Percentiles rank a stretch among this genome's conserved stretches.
Conservation (phyloP, 2,797 vertebrate species). For the Poeciliopsis turneri region DNA sequence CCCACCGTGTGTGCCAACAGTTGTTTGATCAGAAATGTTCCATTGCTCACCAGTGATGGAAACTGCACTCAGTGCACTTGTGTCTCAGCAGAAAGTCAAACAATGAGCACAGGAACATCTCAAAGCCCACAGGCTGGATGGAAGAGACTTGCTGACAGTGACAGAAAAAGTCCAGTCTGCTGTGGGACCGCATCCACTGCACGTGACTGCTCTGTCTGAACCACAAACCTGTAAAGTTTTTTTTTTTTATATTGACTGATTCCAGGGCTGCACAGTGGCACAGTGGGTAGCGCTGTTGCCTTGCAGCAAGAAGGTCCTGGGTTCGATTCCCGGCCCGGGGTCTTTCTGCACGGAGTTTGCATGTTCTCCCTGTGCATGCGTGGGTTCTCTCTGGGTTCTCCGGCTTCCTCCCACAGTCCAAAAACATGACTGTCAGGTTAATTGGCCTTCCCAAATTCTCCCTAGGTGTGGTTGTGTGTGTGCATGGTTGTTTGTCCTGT, state of each 20-base stretch:
- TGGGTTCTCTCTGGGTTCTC: too few species aligned
- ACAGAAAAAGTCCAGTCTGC: conserved; percentile 57
- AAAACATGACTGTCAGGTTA: too few species aligned
- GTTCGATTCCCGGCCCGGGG: too few species aligned
- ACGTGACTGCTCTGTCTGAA: background rate
- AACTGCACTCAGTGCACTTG: conserved; percentile 49
- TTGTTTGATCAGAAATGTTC: conserved; percentile 66
- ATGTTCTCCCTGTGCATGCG: too few species aligned
- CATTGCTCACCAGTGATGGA: conserved; percentile 46
- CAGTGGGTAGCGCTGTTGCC: too few species aligned
- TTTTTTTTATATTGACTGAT: background rate
- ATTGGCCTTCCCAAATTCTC: too few species aligned
- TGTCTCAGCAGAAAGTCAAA: conserved; percentile 60
- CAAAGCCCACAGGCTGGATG: conserved; percentile 64
- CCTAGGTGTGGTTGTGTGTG: too few species aligned
- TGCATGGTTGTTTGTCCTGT: too few species aligned
- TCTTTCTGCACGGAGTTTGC: too few species aligned
- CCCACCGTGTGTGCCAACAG: conserved; percentile 48
- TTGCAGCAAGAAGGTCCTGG: too few species aligned
- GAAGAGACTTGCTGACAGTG: conserved; percentile 64
- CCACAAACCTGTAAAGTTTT: background rate
- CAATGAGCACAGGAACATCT: conserved; percentile 59
- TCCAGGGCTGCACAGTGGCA: too few species aligned
- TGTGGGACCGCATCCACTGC: conserved; percentile 55
- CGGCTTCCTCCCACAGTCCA: too few species aligned